Evolutionary conservation across 2,113 vertebrate genomes (phyloP).

Genomic region (Egretta garzetta): DNA sequence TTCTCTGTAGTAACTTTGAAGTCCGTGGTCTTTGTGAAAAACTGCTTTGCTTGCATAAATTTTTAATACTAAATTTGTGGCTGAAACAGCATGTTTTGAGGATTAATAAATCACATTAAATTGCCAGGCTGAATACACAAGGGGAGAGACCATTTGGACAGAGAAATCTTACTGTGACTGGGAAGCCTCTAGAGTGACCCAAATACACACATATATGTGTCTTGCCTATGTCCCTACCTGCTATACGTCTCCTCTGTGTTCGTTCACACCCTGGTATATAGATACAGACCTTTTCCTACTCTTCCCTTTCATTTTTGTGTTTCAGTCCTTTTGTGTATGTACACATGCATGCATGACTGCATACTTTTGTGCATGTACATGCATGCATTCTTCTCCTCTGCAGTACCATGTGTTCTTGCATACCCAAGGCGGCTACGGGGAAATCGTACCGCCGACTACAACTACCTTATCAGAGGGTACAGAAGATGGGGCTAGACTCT

Average conservation of each 20-base stretch:
- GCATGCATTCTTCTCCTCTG: neutral
- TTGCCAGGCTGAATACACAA: neutral
- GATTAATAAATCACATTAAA: neutral
- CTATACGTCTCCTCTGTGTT: neutral
- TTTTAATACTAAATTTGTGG: neutral
- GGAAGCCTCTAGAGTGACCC: neutral
- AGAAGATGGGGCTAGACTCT: neutral
- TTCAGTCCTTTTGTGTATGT: neutral
- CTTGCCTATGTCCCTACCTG: neutral
- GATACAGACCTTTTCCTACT: neutral
- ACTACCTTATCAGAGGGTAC: neutral
- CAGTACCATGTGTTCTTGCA: neutral
- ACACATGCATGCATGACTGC: neutral
- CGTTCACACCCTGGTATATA: neutral
- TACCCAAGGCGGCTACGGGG: neutral
- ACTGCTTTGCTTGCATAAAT: neutral
- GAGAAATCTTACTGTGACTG: neutral
- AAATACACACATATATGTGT: neutral
- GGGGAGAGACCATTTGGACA: neutral
- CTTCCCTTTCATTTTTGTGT: neutral
- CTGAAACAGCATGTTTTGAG: neutral
- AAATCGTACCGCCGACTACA: accelerated
- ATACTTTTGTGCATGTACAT: neutral
- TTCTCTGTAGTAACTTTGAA: neutral
- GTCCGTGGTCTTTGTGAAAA: neutral